A percentile compares a stretch with the other conserved stretches of the same genome.
These are phyloP conservation scores for Pterocles gutturalis DNA, from an alignment of 2,113 vertebrate species.

Conservation along the genomic window DNA sequence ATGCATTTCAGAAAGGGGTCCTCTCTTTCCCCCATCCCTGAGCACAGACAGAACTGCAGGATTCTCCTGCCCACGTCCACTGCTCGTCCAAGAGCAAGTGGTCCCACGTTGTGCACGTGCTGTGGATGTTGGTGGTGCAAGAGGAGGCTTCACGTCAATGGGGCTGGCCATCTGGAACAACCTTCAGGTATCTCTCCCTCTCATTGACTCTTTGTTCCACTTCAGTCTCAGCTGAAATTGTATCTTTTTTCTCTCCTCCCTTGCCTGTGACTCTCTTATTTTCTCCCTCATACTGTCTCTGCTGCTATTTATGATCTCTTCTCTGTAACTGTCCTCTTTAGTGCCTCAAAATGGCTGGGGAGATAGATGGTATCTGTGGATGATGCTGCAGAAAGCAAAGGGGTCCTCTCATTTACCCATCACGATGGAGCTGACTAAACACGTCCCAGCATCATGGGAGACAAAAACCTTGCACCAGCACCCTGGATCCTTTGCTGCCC, in stretches of 20 bases:
- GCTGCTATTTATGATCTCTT: slow-evolving; percentile 44
- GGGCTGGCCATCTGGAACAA: background rate
- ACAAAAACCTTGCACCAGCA: background rate
- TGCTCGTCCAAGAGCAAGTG: background rate
- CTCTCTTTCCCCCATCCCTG: background rate
- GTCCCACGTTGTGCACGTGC: background rate
- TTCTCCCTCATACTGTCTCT: background rate
- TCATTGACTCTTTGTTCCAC: background rate
- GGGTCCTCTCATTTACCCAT: background rate
- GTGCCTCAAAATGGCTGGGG: background rate
- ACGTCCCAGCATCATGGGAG: background rate
- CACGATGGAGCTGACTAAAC: background rate
- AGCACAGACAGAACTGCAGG: background rate
- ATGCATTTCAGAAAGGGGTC: background rate
- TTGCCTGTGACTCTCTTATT: background rate
- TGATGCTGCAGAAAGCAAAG: background rate
- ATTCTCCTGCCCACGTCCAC: background rate
- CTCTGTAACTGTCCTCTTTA: background rate
- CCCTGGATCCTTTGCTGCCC: background rate
- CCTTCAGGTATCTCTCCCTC: background rate
- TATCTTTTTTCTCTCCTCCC: background rate
- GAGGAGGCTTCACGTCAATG: background rate
- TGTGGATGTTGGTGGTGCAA: background rate
- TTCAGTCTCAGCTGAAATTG: slow-evolving; percentile 22
- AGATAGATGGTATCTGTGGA: background rate